Conservation (phyloP, 2,797 vertebrate genomes). For the Coilia nasus region DNA sequence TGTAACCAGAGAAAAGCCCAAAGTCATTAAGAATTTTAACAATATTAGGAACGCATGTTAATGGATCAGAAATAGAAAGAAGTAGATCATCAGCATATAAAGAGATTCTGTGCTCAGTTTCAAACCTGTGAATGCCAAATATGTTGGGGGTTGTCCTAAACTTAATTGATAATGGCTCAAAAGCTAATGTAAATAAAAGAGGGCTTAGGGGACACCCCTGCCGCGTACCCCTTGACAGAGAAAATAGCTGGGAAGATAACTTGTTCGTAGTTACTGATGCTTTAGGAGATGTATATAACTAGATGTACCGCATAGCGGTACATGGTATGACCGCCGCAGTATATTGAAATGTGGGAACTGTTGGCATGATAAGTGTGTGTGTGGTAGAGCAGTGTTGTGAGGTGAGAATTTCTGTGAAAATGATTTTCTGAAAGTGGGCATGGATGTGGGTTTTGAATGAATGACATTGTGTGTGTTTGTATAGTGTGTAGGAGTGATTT, state of each 20-base stretch:
- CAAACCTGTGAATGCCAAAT: background rate
- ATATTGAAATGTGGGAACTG: no score
- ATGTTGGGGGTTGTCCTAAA: background rate
- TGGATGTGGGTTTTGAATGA: no score
- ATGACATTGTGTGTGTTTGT: no score
- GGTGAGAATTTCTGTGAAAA: no score
- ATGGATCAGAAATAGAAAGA: background rate
- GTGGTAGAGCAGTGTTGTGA: no score
- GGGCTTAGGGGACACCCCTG: constrained; percentile 17
- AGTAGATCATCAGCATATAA: background rate
- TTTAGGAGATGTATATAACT: background rate
- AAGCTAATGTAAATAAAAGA: constrained; percentile 5
- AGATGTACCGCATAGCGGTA: no score
- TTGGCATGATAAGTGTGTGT: no score
- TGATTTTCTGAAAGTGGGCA: no score
- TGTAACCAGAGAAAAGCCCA: constrained; percentile 15
- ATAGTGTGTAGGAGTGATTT: no score
- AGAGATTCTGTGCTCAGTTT: background rate
- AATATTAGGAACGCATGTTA: background rate
- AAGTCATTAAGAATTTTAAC: background rate
- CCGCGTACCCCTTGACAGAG: constrained; percentile 8
- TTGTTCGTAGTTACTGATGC: constrained; percentile 7
- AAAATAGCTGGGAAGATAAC: background rate
- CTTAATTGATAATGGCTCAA: constrained; percentile 26
- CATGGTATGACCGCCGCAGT: no score